Evolutionary conservation across 2,113 vertebrate genomes (phyloP).

Genomic region (Aix galericulata): DNA sequence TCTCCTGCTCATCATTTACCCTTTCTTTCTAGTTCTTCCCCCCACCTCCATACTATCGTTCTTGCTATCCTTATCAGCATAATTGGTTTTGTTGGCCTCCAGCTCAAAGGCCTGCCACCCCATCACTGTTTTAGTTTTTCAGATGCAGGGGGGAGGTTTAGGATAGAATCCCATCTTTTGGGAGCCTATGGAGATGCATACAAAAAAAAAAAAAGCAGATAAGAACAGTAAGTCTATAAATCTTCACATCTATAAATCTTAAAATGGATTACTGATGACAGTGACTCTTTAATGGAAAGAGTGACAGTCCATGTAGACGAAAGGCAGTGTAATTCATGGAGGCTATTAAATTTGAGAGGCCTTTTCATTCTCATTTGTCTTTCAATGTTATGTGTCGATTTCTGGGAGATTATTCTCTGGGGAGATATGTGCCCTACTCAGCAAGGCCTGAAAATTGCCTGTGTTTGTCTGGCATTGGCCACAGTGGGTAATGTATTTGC

Average conservation of each 20-base stretch:
- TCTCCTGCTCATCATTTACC: neutral
- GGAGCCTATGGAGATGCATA: neutral
- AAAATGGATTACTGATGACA: slow-evolving; percentile 57
- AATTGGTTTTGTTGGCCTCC: neutral
- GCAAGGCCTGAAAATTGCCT: neutral
- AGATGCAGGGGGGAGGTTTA: neutral
- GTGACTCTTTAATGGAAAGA: slow-evolving; percentile 66
- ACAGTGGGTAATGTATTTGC: neutral
- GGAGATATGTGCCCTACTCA: slow-evolving; percentile 25
- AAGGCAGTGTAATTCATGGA: slow-evolving; percentile 66
- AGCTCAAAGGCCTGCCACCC: neutral
- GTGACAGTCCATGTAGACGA: slow-evolving; percentile 41
- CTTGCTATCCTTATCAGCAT: slow-evolving; percentile 14
- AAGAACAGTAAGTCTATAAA: slow-evolving; percentile 57
- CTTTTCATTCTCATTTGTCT: slow-evolving; percentile 65
- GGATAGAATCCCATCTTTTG: neutral
- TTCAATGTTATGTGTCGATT: slow-evolving; percentile 41
- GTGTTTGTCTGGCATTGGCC: slow-evolving; percentile 30
- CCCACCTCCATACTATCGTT: neutral
- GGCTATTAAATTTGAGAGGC: slow-evolving; percentile 62
- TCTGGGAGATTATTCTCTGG: slow-evolving; percentile 36
- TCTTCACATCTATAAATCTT: slow-evolving; percentile 46
- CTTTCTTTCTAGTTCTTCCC: neutral
- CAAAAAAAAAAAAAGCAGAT: neutral
- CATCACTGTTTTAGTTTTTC: neutral